phyloP scores from a whole-genome alignment of 2,113 vertebrate species.

The Etheostoma cragini region DNA sequence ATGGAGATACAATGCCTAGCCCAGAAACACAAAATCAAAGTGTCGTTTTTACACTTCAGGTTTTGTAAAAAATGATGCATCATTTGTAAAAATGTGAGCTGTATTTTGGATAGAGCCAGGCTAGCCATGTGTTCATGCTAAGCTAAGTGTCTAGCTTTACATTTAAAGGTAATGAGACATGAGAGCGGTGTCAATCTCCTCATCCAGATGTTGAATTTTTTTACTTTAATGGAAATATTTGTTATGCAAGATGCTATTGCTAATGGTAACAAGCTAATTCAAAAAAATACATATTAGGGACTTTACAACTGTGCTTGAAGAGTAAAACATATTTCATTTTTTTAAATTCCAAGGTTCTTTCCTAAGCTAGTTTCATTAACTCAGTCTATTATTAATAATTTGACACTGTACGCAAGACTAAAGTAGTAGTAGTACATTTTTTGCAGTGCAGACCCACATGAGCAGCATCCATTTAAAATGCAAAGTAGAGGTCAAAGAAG shows the following conservation, averaged over 20 bases:
- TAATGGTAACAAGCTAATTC: too few species aligned
- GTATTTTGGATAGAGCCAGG: neutral
- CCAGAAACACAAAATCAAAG: neutral
- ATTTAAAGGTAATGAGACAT: neutral
- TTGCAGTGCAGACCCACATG: conserved; percentile 5
- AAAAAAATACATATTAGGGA: too few species aligned
- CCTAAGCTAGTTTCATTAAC: neutral
- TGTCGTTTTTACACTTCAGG: neutral
- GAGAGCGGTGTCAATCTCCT: too few species aligned
- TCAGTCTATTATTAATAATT: neutral
- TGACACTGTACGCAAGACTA: neutral
- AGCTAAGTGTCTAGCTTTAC: neutral
- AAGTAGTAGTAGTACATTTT: neutral
- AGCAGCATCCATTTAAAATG: neutral
- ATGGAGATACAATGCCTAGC: neutral
- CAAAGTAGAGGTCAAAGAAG: conserved; percentile 17
- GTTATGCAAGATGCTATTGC: too few species aligned
- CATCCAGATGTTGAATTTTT: neutral
- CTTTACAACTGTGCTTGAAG: too few species aligned
- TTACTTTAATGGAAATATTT: neutral
- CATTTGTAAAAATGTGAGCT: neutral
- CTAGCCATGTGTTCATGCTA: neutral
- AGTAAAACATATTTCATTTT: too few species aligned
- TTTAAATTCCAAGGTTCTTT: too few species aligned
- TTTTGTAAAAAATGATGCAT: neutral